Conservation (phyloP, 1,140 invertebrate genomes). For the Brachionus sp. region DNA sequence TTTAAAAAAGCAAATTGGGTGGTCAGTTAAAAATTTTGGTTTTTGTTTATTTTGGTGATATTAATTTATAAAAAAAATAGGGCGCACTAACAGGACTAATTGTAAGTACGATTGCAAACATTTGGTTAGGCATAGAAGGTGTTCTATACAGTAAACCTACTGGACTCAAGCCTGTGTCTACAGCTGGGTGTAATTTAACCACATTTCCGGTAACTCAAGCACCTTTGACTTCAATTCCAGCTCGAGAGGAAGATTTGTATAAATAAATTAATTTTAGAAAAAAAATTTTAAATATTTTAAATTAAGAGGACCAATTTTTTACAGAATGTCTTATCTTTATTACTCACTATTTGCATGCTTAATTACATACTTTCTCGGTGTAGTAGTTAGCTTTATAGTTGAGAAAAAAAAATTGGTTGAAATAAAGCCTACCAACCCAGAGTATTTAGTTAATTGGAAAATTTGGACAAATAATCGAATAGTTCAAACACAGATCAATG, state of each 20-base stretch:
- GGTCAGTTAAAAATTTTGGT: slow-evolving; percentile 56
- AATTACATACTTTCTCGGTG: background rate
- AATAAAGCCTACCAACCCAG: background rate
- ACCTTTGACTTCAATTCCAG: background rate
- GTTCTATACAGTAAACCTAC: background rate
- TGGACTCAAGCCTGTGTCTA: slow-evolving; percentile 3
- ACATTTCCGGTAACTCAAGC: background rate
- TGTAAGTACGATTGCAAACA: background rate
- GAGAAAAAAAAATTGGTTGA: slow-evolving; percentile 4
- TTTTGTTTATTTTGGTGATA: background rate
- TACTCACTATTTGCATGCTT: slow-evolving; percentile 22
- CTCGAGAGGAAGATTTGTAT: background rate
- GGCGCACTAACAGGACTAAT: slow-evolving; percentile 6
- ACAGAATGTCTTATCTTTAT: slow-evolving; percentile 25
- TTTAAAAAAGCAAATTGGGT: slow-evolving; percentile 77
- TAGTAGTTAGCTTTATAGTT: background rate
- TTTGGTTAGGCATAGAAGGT: slow-evolving; percentile 26
- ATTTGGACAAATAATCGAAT: slow-evolving; percentile 10
- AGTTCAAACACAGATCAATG: background rate
- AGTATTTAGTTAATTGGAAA: slow-evolving; percentile 3
- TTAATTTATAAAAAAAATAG: background rate
- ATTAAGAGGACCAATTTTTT: slow-evolving; percentile 4
- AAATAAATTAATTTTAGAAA: background rate
- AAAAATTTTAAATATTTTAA: background rate
- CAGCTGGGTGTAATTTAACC: background rate